Conservation (phyloP, 2,113 vertebrate species). For the Otolemur garnettii region DNA sequence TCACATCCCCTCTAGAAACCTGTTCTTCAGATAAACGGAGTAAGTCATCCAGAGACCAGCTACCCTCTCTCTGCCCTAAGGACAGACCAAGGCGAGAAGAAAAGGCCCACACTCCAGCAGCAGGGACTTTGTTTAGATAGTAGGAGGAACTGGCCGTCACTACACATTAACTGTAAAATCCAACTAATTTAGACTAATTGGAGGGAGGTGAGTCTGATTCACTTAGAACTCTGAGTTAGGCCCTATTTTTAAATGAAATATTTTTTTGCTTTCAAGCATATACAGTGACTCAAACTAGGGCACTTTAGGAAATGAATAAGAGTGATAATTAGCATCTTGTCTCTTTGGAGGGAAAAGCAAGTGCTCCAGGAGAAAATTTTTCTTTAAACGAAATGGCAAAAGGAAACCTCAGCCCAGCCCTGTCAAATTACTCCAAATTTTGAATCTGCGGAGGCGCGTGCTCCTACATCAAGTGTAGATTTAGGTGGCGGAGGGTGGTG, state of each 20-base stretch:
- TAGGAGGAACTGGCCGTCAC: constrained; percentile 68
- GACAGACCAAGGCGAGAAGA: neutral
- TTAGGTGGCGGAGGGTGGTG: neutral
- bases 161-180: constrained; percentile 69
- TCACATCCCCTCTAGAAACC: neutral
- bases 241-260: constrained; percentile 79
- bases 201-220: constrained; percentile 77
- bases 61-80: neutral
- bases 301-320: constrained; percentile 73
- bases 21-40: neutral
- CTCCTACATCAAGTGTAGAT: neutral
- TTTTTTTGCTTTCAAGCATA: constrained; percentile 72
- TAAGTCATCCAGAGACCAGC: neutral
- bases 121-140: constrained; percentile 58
- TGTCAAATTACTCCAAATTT: neutral
- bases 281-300: constrained; percentile 76
- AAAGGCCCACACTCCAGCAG: neutral
- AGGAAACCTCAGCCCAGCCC: constrained; percentile 52
- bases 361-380: constrained; percentile 50
- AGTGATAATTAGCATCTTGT: constrained; percentile 80
- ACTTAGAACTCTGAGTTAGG: constrained; percentile 72
- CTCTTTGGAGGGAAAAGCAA: constrained; percentile 73
- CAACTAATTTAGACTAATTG: constrained; percentile 79
- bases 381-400: constrained; percentile 61
- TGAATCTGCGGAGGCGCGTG: neutral